Evolutionary conservation across 2,888 invertebrate genomes (phyloP), one percentile per base, ranked within the genome.

Genomic region (Esperia sulphurella): DNA sequence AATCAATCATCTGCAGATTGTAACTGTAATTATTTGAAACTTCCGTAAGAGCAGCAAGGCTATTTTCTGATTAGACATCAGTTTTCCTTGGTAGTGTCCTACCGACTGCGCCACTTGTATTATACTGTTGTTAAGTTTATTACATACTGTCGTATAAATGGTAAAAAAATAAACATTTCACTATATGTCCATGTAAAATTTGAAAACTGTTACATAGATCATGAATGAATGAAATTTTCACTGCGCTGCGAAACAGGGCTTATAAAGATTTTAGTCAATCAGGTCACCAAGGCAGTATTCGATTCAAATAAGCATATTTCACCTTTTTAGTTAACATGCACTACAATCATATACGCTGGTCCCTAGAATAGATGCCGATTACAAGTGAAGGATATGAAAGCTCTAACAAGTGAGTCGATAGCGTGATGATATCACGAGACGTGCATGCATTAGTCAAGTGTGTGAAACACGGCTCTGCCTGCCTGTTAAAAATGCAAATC

Each of bases 401-500:
- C 46, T 35, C 35, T 10, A 14, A 40, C 35, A 14, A 21, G 41
- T 14, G 43, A 14, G 14, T 31, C n/a, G 31, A 40, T 45, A 13
- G 45, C 38, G 42, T 39, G 49, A 45, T 49, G 45, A 49, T 41
- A 45, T 45, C 49, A 49, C 45, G 21, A 38, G 49, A 49, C 44
- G 31, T 28, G 45, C 40, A 45, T 40, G 46, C 45, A 45, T 40
- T 46, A 46, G 46, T 46, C 41, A 46, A 41, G 41, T n/a, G n/a
- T 35, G 35, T n/a, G 35, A 35, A n/a, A n/a, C 35, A 35, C 35
- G n/a, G n/a, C 35, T 35, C 35, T 9, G 35, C 35, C 1, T 6
- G 57, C 59, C 61, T 75, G 74, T 77, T 77, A 73, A 75, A 71
- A 75, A 79, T 83, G 78, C 77, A 79, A 48, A 48, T 48, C 41